These are phyloP conservation scores for Eledona agricola DNA, from an alignment of 2,888 invertebrate species.

Conservation along the genomic window DNA sequence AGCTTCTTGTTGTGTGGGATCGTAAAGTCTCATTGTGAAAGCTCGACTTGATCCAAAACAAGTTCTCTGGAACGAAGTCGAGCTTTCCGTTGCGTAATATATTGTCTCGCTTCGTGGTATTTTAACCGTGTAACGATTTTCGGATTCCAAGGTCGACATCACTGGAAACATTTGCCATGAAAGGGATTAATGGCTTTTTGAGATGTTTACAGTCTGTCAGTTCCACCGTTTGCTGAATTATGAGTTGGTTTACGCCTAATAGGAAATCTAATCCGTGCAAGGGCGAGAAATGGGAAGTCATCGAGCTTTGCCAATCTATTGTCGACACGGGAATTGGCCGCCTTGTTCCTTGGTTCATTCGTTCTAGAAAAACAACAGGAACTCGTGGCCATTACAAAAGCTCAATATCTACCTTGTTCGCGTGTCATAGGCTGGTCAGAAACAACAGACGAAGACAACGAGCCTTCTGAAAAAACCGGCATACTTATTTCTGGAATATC, in stretches of 20 bases:
- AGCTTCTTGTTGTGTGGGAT: conserved; percentile 84
- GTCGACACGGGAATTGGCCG: conserved; percentile 70
- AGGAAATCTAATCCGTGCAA: conserved; percentile 77
- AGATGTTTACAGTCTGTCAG: conserved; percentile 72
- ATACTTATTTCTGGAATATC: conserved; percentile 39
- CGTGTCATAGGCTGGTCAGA: conserved; percentile 28
- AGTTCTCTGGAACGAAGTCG: conserved; percentile 70
- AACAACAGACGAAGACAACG: conserved; percentile 33
- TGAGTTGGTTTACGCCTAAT: conserved; percentile 72
- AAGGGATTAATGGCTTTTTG: conserved; percentile 1
- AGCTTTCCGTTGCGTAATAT: conserved; percentile 77
- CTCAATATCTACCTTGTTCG: conserved; percentile 12
- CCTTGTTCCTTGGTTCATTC: conserved; percentile 54
- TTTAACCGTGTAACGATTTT: conserved; percentile 77
- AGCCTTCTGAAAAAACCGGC: conserved; percentile 40
- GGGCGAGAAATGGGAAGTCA: conserved; percentile 70
- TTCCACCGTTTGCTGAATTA: conserved; percentile 84
- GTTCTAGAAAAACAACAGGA: conserved; percentile 20
- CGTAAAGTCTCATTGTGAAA: conserved; percentile 81
- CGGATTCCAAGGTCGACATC: conserved; percentile 68
- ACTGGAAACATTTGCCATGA: conserved; percentile 33
- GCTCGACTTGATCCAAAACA: conserved; percentile 78
- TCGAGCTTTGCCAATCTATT: conserved; percentile 68
- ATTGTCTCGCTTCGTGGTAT: conserved; percentile 78
- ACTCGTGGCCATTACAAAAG: conserved; percentile 8